Evolutionary conservation across 2,888 invertebrate species (phyloP).

Genomic region (Octonoba sinensis): DNA sequence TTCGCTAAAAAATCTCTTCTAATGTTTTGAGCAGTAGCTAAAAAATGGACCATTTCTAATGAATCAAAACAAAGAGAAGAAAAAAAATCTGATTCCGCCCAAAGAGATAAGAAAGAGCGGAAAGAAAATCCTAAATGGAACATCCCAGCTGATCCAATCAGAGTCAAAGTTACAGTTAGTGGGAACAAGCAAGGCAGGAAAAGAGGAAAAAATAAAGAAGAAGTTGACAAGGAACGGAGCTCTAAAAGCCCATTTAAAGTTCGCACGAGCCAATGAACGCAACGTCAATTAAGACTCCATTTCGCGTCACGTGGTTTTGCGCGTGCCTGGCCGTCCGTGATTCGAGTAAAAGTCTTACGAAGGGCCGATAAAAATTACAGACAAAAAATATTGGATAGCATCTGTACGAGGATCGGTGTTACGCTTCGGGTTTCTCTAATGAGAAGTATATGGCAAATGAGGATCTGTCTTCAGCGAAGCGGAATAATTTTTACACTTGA

Average conservation of each 20-base stretch:
- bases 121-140: conserved; percentile 51
- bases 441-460: no score
- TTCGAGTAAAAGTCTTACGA: conserved; percentile 20
- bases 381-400: no score
- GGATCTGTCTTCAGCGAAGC: no score
- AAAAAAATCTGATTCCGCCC: neutral
- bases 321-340: conserved; percentile 44
- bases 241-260: conserved; percentile 62
- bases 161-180: conserved; percentile 29
- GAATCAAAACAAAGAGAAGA: conserved; percentile 23
- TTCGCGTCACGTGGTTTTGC: conserved; percentile 38
- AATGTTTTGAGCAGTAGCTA: no score
- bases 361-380: no score
- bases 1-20: no score
- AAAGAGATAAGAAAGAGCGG: conserved; percentile 11
- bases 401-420: no score
- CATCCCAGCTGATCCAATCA: conserved; percentile 55
- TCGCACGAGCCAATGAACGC: conserved; percentile 52
- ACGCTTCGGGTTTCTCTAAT: no score
- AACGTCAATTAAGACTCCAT: conserved; percentile 58
- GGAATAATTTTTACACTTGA: no score
- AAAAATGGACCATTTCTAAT: neutral
- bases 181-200: conserved; percentile 30
- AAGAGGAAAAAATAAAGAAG: conserved; percentile 20
- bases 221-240: conserved; percentile 48